A percentile compares a stretch with the other conserved stretches of the same genome.
Conservation (phyloP, 2,888 invertebrate species). For the Leptogaster cylindrica region DNA sequence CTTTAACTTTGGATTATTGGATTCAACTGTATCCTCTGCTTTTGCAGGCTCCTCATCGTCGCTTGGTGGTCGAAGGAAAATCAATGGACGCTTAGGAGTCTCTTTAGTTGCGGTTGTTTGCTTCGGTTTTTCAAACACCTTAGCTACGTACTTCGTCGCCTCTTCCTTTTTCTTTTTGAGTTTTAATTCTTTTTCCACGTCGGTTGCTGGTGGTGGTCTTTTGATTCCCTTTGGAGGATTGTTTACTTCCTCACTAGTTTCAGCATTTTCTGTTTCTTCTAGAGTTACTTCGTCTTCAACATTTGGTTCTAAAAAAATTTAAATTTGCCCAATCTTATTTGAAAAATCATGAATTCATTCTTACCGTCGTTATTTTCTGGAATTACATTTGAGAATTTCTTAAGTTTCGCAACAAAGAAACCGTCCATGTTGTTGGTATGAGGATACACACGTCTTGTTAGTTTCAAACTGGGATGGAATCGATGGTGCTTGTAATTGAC, state of each 20-base stretch:
- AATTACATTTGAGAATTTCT: slow-evolving; percentile 89
- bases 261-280: slow-evolving; percentile 49
- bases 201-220: slow-evolving; percentile 48
- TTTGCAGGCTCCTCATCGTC: background rate
- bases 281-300: slow-evolving; percentile 48
- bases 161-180: slow-evolving; percentile 57
- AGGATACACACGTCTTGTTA: slow-evolving; percentile 92
- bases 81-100: too few relatives aligned
- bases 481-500: slow-evolving; percentile 82
- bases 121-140: slow-evolving; percentile 58
- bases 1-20: slow-evolving; percentile 49
- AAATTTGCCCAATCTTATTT: too few relatives aligned
- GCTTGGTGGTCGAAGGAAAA: too few relatives aligned
- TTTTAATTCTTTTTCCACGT: slow-evolving; percentile 55
- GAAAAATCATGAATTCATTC: slow-evolving; percentile 58
- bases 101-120: slow-evolving; percentile 40
- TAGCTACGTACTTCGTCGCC: slow-evolving; percentile 58
- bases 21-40: background rate
- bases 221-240: slow-evolving; percentile 34
- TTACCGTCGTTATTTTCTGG: slow-evolving; percentile 62
- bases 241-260: slow-evolving; percentile 48
- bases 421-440: slow-evolving; percentile 99
- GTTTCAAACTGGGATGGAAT: slow-evolving; percentile 88
- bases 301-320: too few relatives aligned
- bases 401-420: slow-evolving; percentile 97